Evolutionary conservation across 2,113 vertebrate genomes (phyloP).

Genomic region (Panthera uncia): DNA sequence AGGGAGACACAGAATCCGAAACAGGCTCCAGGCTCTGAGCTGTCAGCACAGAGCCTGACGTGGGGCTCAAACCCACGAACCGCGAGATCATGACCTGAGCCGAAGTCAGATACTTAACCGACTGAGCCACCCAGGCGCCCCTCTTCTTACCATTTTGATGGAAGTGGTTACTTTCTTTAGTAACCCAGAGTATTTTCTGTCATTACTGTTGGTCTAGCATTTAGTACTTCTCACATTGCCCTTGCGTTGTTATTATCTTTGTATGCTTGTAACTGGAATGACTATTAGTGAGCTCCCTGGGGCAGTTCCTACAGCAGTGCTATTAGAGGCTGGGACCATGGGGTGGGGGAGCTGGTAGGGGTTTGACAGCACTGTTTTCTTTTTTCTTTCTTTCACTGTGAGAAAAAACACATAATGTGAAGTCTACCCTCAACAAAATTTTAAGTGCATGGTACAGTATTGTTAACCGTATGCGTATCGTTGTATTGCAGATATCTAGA

Average conservation of each 20-base stretch:
- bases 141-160: not conserved
- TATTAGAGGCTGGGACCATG: too few relatives aligned
- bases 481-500: not conserved
- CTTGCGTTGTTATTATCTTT: not conserved
- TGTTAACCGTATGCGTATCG: not conserved
- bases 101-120: too few relatives aligned
- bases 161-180: not conserved
- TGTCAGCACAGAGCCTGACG: too few relatives aligned
- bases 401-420: not conserved
- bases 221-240: not conserved
- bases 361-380: not conserved
- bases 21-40: too few relatives aligned
- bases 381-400: not conserved
- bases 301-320: not conserved
- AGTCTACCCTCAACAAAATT: not conserved
- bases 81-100: too few relatives aligned
- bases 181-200: not conserved
- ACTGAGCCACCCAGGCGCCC: too few relatives aligned
- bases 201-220: not conserved
- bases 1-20: too few relatives aligned
- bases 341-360: rapidly evolving
- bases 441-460: not conserved
- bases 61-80: too few relatives aligned
- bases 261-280: not conserved
- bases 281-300: not conserved